These are phyloP conservation scores for Emmelina monodactyla DNA, from an alignment of 2,888 invertebrate species.

Conservation along the genomic window DNA sequence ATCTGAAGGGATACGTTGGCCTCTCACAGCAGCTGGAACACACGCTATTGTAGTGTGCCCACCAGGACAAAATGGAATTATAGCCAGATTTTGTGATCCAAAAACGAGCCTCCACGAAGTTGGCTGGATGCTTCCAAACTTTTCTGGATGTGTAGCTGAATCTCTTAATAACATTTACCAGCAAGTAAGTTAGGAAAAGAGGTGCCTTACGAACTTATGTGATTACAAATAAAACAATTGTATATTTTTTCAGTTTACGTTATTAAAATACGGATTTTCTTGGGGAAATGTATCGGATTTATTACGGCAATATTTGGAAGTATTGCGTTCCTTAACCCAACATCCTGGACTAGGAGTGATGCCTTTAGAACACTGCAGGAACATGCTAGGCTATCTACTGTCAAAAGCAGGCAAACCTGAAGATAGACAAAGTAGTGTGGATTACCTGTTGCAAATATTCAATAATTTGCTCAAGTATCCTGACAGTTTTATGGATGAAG, in stretches of 20 bases:
- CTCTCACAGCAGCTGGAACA: slow-evolving; percentile 76
- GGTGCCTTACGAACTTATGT: too few relatives aligned
- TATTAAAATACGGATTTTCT: slow-evolving; percentile 69
- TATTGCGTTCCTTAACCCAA: slow-evolving; percentile 53
- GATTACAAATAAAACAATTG: too few relatives aligned
- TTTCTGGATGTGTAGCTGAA: slow-evolving; percentile 75
- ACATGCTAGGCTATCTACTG: slow-evolving; percentile 63
- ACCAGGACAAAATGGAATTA: slow-evolving; percentile 57
- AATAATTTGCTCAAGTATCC: slow-evolving; percentile 49
- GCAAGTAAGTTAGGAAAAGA: too few relatives aligned
- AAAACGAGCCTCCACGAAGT: slow-evolving; percentile 65
- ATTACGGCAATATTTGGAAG: slow-evolving; percentile 61
- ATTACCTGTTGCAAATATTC: slow-evolving; percentile 69
- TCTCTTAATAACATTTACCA: slow-evolving; percentile 69
- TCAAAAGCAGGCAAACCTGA: slow-evolving; percentile 36
- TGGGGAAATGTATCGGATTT: slow-evolving; percentile 66
- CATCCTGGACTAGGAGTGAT: slow-evolving; percentile 74
- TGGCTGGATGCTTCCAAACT: slow-evolving; percentile 79
- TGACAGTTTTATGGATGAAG: slow-evolving; percentile 74
- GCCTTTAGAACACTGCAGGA: slow-evolving; percentile 63
- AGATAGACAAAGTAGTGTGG: slow-evolving; percentile 64
- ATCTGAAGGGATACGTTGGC: slow-evolving; percentile 61
- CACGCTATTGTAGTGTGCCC: slow-evolving; percentile 63
- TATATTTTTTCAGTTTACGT: slow-evolving; percentile 45
- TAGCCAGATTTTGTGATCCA: slow-evolving; percentile 53